Evolutionary conservation across 1,140 invertebrate genomes (phyloP).

Genomic region (Ceratina calcarata): DNA sequence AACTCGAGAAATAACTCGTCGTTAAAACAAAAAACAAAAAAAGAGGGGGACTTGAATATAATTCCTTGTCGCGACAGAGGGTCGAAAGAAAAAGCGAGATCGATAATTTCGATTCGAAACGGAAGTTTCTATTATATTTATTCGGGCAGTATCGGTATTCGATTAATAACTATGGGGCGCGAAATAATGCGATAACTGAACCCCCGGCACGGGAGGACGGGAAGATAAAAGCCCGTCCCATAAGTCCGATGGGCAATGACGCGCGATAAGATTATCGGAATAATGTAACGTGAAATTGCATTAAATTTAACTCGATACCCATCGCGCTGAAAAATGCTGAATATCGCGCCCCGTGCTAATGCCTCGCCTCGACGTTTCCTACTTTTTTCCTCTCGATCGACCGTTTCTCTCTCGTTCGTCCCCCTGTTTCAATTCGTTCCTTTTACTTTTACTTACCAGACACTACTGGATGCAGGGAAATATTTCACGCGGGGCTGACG

Average conservation of each 20-base stretch:
- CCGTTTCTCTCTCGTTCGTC: too few relatives aligned
- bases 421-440: not conserved
- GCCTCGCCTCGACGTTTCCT: constrained; percentile 20
- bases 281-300: constrained; percentile 66
- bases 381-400: not conserved
- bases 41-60: not conserved
- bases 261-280: constrained; percentile 65
- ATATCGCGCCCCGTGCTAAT: constrained; percentile 53
- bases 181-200: constrained; percentile 61
- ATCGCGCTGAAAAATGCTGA: constrained; percentile 63
- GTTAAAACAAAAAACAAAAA: not conserved
- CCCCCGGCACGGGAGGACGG: constrained; percentile 42
- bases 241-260: constrained; percentile 65
- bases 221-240: constrained; percentile 61
- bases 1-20: not conserved
- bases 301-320: constrained; percentile 65
- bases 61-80: not conserved
- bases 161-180: constrained; percentile 62
- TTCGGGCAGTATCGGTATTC: constrained; percentile 57
- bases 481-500: constrained; percentile 55
- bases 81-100: not conserved
- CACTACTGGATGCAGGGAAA: constrained; percentile 35
- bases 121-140: constrained; percentile 60
- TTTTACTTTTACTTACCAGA: constrained; percentile 9
- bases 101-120: constrained; percentile 42